Evolutionary conservation across 1,140 invertebrate species (phyloP).

Genomic region (Oedothorax gibbosus): DNA sequence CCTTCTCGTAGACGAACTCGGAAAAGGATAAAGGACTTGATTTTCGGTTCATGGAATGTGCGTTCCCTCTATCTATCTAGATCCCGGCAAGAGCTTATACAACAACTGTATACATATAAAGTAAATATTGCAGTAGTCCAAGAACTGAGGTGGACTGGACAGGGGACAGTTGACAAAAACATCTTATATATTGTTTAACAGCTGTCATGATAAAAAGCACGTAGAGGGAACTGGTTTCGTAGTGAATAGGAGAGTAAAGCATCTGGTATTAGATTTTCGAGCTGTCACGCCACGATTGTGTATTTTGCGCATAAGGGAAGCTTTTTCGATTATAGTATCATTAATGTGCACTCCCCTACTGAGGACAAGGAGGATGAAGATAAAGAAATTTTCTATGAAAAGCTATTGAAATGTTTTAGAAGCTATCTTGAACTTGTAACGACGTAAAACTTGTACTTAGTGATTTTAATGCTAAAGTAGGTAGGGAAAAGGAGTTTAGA

Average conservation of each 20-base stretch:
- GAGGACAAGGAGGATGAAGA: not conserved
- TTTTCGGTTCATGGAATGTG: constrained; percentile 10
- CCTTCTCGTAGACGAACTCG: constrained; percentile 9
- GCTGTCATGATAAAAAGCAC: constrained; percentile 16
- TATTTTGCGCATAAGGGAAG: not conserved
- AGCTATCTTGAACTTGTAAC: not conserved
- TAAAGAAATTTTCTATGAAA: not conserved
- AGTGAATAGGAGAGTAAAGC: constrained; percentile 7
- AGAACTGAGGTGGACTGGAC: constrained; percentile 2
- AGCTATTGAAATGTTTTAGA: not conserved
- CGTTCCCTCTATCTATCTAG: constrained; percentile 1
- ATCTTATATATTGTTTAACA: not conserved
- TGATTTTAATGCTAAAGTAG: constrained; percentile 6
- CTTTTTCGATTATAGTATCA: not conserved
- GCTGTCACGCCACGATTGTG: not conserved
- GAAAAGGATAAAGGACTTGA: constrained; percentile 13
- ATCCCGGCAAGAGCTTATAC: not conserved
- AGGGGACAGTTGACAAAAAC: not conserved
- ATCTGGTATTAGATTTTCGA: not conserved
- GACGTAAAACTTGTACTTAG: not conserved
- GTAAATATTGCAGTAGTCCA: constrained; percentile 9
- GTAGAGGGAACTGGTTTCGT: constrained; percentile 13
- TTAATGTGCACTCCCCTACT: not conserved
- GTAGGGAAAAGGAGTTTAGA: constrained; percentile 11
- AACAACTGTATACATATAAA: not conserved